phyloP scores from a whole-genome alignment of 1,140 invertebrate genomes.

The Mycetomoellerius zeteki region DNA sequence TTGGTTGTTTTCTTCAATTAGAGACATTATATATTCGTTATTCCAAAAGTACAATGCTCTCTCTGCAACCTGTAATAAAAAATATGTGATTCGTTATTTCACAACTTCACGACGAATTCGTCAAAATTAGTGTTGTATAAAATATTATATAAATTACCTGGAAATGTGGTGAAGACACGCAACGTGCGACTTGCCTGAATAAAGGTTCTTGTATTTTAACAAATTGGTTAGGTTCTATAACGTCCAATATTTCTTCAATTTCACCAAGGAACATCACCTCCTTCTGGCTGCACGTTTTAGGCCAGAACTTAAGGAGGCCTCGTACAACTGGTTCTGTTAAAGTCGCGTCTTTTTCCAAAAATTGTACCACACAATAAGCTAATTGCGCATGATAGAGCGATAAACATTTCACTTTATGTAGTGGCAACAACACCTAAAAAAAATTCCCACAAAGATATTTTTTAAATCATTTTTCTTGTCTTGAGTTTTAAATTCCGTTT shows the following conservation, averaged over 20 bases:
- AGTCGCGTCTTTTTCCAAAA: conserved; percentile 99
- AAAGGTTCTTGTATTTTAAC: conserved; percentile 98
- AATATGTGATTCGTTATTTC: background rate
- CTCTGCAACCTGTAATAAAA: conserved; percentile 95
- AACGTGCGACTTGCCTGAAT: conserved; percentile 98
- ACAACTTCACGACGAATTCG: background rate
- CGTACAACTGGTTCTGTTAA: conserved; percentile 98
- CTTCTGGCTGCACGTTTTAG: conserved; percentile 99
- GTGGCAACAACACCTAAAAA: conserved; percentile 95
- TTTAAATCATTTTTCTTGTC: conserved; percentile 31
- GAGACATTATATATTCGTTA: conserved; percentile 99
- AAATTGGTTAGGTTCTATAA: conserved; percentile 99
- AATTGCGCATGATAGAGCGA: conserved; percentile 98
- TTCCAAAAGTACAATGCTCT: conserved; percentile 99
- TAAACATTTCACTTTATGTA: conserved; percentile 99
- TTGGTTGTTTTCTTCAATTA: conserved; percentile 98
- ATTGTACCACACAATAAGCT: conserved; percentile 99
- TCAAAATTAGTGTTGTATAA: background rate
- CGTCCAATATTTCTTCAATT: conserved; percentile 99
- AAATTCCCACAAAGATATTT: conserved; percentile 20
- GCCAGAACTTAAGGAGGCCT: conserved; percentile 99
- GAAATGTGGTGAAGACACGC: conserved; percentile 99
- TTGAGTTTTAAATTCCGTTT: background rate
- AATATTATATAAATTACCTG: conserved; percentile 88
- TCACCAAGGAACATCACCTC: conserved; percentile 99